phyloP scores from a whole-genome alignment of 2,113 vertebrate species.

The Gymnarchus niloticus region DNA sequence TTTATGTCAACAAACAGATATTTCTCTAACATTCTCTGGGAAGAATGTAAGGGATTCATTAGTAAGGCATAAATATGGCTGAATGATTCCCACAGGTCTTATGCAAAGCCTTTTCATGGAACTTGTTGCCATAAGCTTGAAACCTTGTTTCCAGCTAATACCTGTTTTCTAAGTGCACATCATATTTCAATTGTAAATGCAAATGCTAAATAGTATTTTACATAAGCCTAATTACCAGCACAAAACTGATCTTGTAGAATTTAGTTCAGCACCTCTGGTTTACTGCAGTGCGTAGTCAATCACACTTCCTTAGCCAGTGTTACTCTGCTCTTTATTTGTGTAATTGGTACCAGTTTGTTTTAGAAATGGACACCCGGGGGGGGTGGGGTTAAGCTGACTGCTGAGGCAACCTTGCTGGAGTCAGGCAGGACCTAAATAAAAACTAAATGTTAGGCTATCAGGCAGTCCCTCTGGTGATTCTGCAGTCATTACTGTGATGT shows the following conservation, averaged over 20 bases:
- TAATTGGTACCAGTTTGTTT: not conserved
- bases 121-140: not conserved
- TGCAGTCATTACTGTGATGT: constrained; percentile 17
- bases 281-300: not conserved
- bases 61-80: not conserved
- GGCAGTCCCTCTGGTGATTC: not conserved
- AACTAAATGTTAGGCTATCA: not conserved
- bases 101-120: not conserved
- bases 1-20: not conserved
- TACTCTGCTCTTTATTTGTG: not conserved
- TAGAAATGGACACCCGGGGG: not conserved
- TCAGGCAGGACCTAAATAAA: constrained; percentile 6
- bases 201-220: not conserved
- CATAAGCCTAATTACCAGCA: not conserved
- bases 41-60: not conserved
- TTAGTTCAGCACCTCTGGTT: not conserved
- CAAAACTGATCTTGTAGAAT: not conserved
- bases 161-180: not conserved
- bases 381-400: not conserved
- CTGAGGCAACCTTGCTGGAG: not conserved
- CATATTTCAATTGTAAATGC: not conserved
- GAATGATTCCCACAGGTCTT: not conserved
- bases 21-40: not conserved
- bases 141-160: not conserved
- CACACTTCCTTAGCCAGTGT: not conserved